Percentiles rank a stretch among this genome's conserved stretches.
These are phyloP conservation scores for Himalopsyche tibetana DNA, from an alignment of 2,888 invertebrate genomes.

Conservation along the genomic window DNA sequence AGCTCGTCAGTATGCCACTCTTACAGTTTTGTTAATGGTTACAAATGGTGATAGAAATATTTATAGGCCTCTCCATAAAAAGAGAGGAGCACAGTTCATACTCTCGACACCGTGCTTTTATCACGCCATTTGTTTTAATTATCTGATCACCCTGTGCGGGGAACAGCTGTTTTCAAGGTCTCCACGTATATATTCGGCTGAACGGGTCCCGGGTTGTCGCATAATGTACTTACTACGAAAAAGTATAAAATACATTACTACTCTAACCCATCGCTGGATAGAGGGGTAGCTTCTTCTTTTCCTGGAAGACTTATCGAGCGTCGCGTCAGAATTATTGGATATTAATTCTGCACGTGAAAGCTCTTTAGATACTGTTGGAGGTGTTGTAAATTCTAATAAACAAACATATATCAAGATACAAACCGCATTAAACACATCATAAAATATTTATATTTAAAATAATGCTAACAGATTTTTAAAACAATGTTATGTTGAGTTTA, in stretches of 20 bases:
- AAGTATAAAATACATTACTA: constrained; percentile 9
- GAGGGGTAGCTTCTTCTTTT: not conserved
- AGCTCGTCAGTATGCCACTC: not conserved
- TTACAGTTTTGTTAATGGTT: constrained; percentile 1
- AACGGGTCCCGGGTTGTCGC: not conserved
- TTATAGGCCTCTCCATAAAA: constrained; percentile 31
- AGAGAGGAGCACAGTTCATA: not conserved
- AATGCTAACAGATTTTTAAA: no score
- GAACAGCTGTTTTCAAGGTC: constrained; percentile 4
- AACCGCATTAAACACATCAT: no score
- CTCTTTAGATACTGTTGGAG: no score
- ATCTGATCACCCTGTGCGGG: constrained; percentile 17
- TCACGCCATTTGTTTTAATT: constrained; percentile 26
- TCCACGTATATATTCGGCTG: not conserved
- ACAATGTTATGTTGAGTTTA: no score
- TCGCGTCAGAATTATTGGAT: no score
- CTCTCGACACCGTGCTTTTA: not conserved
- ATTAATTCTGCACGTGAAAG: no score
- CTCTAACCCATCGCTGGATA: not conserved
- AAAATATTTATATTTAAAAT: no score
- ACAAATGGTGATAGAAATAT: constrained; percentile 18
- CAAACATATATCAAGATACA: no score
- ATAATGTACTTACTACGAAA: not conserved
- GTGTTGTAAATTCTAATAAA: no score
- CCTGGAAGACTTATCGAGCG: no score